Evolutionary conservation across 2,797 vertebrate genomes (phyloP), one percentile per base, ranked within the genome.

Genomic region (Macropus fuliginosus): DNA sequence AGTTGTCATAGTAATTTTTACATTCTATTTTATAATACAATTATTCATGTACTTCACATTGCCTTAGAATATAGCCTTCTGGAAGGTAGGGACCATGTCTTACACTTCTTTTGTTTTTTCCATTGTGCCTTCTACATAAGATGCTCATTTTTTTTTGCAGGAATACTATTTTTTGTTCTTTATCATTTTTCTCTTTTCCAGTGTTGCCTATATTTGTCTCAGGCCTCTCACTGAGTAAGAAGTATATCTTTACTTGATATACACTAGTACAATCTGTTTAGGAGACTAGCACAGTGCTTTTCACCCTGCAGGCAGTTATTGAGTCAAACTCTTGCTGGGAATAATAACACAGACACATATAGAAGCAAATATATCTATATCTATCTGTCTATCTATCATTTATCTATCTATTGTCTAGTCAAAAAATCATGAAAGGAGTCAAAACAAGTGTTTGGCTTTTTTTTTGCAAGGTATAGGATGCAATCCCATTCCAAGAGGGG

Each of bases 211-310:
- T 96, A 95, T 97, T 96, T 40, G 55, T 74, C 89, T 21, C n/a
- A 74, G 66, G 40, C 16, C 2, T 74, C n/a, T 93, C 93, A 92
- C 0, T 27, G 55, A 94, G 91, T 94, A 90, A 94, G 93, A 95
- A 50, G 14, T 52, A 52, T 28, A 87, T 95, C n/a, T 96, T 94
- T 95, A 93, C 81, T 95, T 96, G 52, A 40, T 93, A 54, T 96
- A 14, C 0, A 16, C 92, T 40, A 90, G 10, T 92, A 54, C 96
- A 96, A 97, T 97, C 56, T 95, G 46, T 95, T 62, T 91, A 56
- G 81, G 95, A 93, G 62, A 54, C 34, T 56, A 91, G 91, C 59
- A 92, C 55, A 91, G 46, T 91, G 55, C 54, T 93, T 96, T 97
- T 95, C 66, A 92, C 90, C 81, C 94, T 93, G 40, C 50, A 92